Evolutionary conservation across 1,140 invertebrate species (phyloP), one percentile per base, ranked within the genome.

Genomic region (Zaprionus ornatus): DNA sequence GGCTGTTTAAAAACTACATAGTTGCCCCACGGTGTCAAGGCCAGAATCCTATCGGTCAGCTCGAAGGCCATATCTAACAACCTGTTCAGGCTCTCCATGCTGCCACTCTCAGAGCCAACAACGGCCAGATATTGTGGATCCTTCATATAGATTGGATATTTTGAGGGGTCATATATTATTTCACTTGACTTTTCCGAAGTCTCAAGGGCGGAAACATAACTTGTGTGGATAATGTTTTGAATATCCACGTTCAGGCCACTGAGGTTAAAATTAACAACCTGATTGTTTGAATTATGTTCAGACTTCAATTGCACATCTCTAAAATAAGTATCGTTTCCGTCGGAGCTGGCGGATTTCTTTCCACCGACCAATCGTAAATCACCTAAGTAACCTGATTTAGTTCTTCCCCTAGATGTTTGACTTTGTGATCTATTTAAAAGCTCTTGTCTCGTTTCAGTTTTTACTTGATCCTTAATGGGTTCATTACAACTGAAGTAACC

Each of bases 21-120:
- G 56, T 91, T 91, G 13, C 90, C 91, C 90, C 91, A 91, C 1
- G 91, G 91, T 3, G 91, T 92, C 77, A 92, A 87, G 5, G 74
- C 72, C 0, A 92, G 68, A 10, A 91, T 77, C 7, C 91, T 80
- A 57, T 90, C 85, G 42, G 79, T 72, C 17, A 85, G 78, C 1
- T 72, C 67, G 42, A 92, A 91, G 0, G 78, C 75, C 13, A 77
- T 71, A n/a, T 50, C 40, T 5, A 92, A 35, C 35, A 91, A 19
- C 0, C 72, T 72, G 7, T 66, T 40, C 1, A 91, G n/a, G 37
- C 82, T 91, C 56, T 82, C 77, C n/a, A 76, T 27, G 23, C 76
- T 85, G 13, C 90, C 90, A 29, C 84, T 91, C 19, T 90, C 81
- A 17, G 90, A 91, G 9, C 82, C 91, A 4, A 60, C 77, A 13